Base-by-base conservation (phyloP, 2,888 invertebrate genomes). In the Dyspetes luteomarginatus region DNA sequence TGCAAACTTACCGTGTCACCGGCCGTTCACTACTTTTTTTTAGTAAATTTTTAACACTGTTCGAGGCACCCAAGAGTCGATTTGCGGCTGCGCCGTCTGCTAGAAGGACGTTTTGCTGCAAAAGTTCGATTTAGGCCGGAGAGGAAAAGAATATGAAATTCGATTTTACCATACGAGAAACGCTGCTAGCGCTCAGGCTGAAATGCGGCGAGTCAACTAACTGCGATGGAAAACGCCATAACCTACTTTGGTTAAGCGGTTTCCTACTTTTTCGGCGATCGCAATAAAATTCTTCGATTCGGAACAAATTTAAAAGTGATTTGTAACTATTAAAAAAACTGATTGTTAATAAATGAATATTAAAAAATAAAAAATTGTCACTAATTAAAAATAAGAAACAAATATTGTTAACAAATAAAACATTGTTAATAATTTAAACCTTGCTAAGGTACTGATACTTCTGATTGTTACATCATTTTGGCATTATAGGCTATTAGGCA, bases 61-160 rank as follows among this genome's bases (percentile, higher is more conserved):
- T n/a, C 67, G 68, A 60, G 50, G 19, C 55, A 45, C 79, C 62
- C 58, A 60, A 73, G 65, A 67, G 45, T 52, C 28, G 58, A 48
- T 71, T 69, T 58, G 69, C 82, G 82, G 82, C 24, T 80, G 84
- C 83, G 84, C 80, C 55, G 80, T 83, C 78, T 84, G 82, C 83
- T 83, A 60, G 50, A 43, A 52, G 60, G 30, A 58, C 50, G 50
- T 52, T 7, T 50, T 22, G 2, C 19, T 15, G 19, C 41, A n/a
- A 26, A 43, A 22, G 19, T 24, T 64, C 64, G 19, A 48, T 48
- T 17, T 36, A n/a, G 5, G 28, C 17, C 24, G 24, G 28, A 50
- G 26, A 9, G 26, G 62, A 45, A 17, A 24, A 24, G n/a, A 15
- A 9, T 19, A 7, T 1, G 15, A 62, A 64, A 64, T 28, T 7